Conservation (phyloP, 2,113 vertebrate species). For the Rhea pennata region DNA sequence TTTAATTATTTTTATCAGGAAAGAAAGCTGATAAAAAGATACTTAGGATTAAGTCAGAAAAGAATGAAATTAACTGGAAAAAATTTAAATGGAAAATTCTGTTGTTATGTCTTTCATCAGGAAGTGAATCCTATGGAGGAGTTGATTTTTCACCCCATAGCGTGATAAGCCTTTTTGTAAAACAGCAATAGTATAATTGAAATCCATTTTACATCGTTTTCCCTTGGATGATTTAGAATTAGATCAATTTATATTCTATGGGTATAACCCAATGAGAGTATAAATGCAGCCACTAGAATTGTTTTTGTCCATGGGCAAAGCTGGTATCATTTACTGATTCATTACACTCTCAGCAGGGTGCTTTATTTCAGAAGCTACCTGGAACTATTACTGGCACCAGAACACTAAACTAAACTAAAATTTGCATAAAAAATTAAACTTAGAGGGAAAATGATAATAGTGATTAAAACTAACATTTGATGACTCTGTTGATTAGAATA, state of each 20-base stretch:
- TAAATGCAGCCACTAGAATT: constrained; percentile 41
- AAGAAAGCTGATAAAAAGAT: constrained; percentile 11
- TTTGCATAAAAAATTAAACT: constrained; percentile 55
- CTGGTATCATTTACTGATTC: constrained; percentile 74
- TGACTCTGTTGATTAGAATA: not conserved
- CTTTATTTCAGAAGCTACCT: constrained; percentile 72
- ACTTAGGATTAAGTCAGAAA: not conserved
- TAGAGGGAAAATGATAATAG: not conserved
- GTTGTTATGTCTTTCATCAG: not conserved
- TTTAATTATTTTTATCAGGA: constrained; percentile 20
- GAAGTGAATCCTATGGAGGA: not conserved
- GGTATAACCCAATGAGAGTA: constrained; percentile 15
- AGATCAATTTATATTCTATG: constrained; percentile 67
- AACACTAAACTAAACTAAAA: constrained; percentile 48
- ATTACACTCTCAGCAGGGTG: constrained; percentile 69
- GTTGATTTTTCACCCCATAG: constrained; percentile 12
- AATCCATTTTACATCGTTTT: constrained; percentile 65
- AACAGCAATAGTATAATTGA: constrained; percentile 56
- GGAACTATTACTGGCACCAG: constrained; percentile 54
- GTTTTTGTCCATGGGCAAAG: constrained; percentile 45
- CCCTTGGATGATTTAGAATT: constrained; percentile 70
- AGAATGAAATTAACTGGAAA: not conserved
- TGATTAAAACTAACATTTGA: constrained; percentile 45
- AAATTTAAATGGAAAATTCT: not conserved
- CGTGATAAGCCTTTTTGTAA: constrained; percentile 43